These are phyloP conservation scores for Pseudomyrmex gracilis DNA, from an alignment of 1,140 invertebrate genomes.

Conservation along the genomic window DNA sequence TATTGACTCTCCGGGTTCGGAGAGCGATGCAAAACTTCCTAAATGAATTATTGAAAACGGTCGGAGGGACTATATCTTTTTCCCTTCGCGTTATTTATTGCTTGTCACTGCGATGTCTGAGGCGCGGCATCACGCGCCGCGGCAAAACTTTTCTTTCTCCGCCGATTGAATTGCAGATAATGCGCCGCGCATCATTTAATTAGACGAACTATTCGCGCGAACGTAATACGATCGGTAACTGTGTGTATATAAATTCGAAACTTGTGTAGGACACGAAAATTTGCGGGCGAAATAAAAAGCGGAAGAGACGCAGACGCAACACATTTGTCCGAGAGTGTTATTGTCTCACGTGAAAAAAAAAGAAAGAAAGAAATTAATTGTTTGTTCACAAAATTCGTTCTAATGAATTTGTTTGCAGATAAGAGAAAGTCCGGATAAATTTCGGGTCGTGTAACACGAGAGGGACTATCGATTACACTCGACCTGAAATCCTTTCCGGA, in stretches of 20 bases:
- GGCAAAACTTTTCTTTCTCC: conserved; percentile 35
- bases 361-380: too few relatives aligned
- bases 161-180: conserved; percentile 40
- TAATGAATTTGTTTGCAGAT: too few relatives aligned
- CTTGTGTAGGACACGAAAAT: too few relatives aligned
- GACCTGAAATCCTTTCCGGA: conserved; percentile 4
- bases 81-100: conserved; percentile 49
- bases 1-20: neutral
- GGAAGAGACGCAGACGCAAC: too few relatives aligned
- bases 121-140: conserved; percentile 16
- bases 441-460: neutral
- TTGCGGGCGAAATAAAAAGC: too few relatives aligned
- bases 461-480: conserved; percentile 26
- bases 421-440: neutral
- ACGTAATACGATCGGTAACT: neutral
- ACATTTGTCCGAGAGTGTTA: neutral
- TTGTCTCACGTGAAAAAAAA: neutral
- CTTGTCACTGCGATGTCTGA: conserved; percentile 35
- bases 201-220: neutral
- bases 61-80: conserved; percentile 21
- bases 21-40: conserved; percentile 25
- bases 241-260: neutral
- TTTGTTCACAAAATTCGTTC: too few relatives aligned
- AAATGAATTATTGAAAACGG: conserved; percentile 52
- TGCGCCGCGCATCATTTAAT: conserved; percentile 34